phyloP scores from a whole-genome alignment of 2,888 invertebrate species.

The Iselma pallidipennis region DNA sequence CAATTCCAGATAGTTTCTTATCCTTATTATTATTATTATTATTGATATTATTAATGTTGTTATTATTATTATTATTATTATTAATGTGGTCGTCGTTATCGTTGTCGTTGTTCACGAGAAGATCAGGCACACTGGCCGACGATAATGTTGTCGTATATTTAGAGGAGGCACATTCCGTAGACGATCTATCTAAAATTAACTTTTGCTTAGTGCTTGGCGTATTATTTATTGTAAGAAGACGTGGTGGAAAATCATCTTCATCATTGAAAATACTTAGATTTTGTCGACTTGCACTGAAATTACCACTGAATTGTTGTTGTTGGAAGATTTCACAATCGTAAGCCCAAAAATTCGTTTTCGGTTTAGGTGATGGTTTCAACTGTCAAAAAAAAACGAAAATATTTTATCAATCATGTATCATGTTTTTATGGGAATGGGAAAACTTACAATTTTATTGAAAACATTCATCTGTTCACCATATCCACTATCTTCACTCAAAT shows the following conservation, averaged over 20 bases:
- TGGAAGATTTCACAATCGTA: slow-evolving; percentile 47
- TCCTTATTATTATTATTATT: no score
- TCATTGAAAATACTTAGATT: slow-evolving; percentile 50
- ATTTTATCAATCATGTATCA: background rate
- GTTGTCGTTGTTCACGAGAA: slow-evolving; percentile 4
- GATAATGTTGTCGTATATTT: background rate
- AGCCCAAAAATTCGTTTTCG: slow-evolving; percentile 43
- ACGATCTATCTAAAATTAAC: slow-evolving; percentile 12
- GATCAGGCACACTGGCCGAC: slow-evolving; percentile 2
- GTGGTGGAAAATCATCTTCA: slow-evolving; percentile 43
- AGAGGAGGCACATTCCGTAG: slow-evolving; percentile 14
- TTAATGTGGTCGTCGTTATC: no score
- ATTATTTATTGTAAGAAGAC: slow-evolving; percentile 53
- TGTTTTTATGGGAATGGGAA: background rate
- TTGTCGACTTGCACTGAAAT: slow-evolving; percentile 55
- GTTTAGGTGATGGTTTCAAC: background rate
- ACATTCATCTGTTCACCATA: slow-evolving; percentile 64
- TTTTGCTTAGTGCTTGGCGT: slow-evolving; percentile 31
- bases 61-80: no score
- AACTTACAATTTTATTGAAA: background rate
- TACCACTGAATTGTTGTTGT: slow-evolving; percentile 46
- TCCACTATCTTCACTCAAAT: slow-evolving; percentile 80
- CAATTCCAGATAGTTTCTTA: slow-evolving; percentile 20
- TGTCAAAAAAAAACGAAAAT: background rate
- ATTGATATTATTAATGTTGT: no score